Conservation (phyloP, 2,113 vertebrate species). For the human region GRCh38 chr5:31277001-31277500, state of each 20-base stretch:
- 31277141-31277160: neutral
- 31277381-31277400: neutral
- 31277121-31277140: neutral
- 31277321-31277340: neutral
- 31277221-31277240: neutral
- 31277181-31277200: neutral
- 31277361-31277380: neutral
- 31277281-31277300: neutral
- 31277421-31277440: neutral
- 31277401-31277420: neutral
- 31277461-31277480: conserved; percentile 31
- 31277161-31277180: neutral
- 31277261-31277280: neutral
- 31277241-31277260: conserved; percentile 42
- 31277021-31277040: neutral
- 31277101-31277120: neutral
- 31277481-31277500: conserved; percentile 12
- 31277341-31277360: conserved; percentile 8
- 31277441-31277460: conserved; percentile 30
- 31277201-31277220: neutral
- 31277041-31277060: neutral
- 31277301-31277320: neutral
- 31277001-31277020: neutral
- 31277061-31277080: neutral
- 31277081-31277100: neutral